phyloP scores from a whole-genome alignment of 2,113 vertebrate species.

The Solea solea region DNA sequence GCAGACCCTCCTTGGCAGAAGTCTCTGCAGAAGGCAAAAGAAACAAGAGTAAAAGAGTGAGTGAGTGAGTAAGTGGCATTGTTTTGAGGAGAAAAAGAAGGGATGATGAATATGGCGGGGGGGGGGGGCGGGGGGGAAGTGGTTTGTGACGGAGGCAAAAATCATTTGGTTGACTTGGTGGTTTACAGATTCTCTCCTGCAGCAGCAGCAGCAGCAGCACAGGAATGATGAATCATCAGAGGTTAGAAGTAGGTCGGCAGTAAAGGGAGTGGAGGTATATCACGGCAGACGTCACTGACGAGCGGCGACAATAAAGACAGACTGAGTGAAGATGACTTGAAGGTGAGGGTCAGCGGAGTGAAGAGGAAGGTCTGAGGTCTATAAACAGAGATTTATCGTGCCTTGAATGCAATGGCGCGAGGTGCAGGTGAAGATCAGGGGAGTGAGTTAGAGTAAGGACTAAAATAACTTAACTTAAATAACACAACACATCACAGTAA shows the following conservation, averaged over 20 bases:
- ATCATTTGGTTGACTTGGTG: background rate
- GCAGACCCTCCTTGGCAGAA: slow-evolving; percentile 92
- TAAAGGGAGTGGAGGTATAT: background rate
- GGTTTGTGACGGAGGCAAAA: background rate
- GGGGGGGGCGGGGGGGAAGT: background rate
- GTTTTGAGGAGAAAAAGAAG: background rate
- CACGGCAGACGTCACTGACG: slow-evolving; percentile 17
- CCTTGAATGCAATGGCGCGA: background rate
- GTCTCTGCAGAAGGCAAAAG: slow-evolving; percentile 81
- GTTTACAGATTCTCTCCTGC: background rate
- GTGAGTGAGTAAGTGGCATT: background rate
- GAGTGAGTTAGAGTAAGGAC: background rate
- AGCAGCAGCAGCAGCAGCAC: background rate
- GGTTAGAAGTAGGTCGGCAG: background rate
- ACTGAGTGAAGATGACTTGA: slow-evolving; percentile 19
- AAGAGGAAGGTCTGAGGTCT: slow-evolving; percentile 24
- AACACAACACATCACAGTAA: background rate
- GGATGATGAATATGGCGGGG: background rate
- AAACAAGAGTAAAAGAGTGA: background rate
- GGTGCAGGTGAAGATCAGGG: slow-evolving; percentile 20
- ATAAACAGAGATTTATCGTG: slow-evolving; percentile 13
- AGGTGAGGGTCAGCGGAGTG: background rate
- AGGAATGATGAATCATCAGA: slow-evolving; percentile 3
- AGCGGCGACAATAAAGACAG: slow-evolving; percentile 43
- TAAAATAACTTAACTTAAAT: too few relatives aligned